phyloP scores from a whole-genome alignment of 2,113 vertebrate species.

The Fulmarus glacialis region DNA sequence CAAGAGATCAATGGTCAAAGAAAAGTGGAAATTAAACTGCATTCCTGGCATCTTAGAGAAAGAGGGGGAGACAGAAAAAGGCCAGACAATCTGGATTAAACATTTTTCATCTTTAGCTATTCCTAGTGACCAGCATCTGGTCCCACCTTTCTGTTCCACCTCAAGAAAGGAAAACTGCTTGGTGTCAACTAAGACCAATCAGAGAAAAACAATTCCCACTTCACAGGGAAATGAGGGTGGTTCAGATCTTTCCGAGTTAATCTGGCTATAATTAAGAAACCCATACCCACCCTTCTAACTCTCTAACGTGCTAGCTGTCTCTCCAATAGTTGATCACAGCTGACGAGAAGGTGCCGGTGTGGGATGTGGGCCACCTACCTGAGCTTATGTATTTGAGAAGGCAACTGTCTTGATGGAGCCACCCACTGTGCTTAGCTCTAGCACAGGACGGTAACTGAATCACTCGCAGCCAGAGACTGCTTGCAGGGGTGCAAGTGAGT shows the following conservation, averaged over 20 bases:
- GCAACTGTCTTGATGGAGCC: fast-evolving
- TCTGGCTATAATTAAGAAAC: neutral
- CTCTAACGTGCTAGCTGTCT: fast-evolving
- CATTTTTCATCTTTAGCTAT: neutral
- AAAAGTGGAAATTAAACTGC: neutral
- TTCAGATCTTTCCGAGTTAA: neutral
- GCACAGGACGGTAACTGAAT: neutral
- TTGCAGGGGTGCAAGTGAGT: fast-evolving
- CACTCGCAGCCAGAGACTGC: neutral
- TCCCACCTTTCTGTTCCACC: neutral
- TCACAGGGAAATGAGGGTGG: neutral
- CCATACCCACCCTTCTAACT: neutral
- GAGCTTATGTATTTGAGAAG: neutral
- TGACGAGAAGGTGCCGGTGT: fast-evolving
- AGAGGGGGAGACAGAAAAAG: neutral
- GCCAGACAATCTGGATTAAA: neutral
- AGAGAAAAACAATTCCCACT: fast-evolving
- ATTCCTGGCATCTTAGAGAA: neutral
- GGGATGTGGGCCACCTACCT: too few relatives aligned
- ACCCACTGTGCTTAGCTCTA: neutral
- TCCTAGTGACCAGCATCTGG: neutral
- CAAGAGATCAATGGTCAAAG: neutral
- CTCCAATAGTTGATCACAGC: neutral
- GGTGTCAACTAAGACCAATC: fast-evolving
- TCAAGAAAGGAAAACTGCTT: neutral